Percentiles rank a stretch among this genome's conserved stretches.
These are phyloP conservation scores for Nasonia longicornis DNA, from an alignment of 1,140 invertebrate species.

Conservation along the genomic window DNA sequence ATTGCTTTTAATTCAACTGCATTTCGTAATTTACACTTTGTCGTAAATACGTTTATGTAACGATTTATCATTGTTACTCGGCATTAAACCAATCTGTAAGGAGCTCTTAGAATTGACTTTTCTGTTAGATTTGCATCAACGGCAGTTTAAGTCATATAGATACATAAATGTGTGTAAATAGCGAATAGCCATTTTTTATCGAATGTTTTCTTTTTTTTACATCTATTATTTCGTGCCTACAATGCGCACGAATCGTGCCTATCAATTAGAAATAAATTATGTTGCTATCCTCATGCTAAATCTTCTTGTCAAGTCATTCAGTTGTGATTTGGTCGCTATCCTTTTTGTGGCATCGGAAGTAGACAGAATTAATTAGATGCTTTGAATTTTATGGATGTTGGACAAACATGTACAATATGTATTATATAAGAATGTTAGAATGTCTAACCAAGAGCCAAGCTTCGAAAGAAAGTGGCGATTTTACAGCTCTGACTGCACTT, in stretches of 20 bases:
- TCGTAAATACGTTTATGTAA: not conserved
- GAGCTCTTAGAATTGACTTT: conserved; percentile 16
- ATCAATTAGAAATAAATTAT: conserved; percentile 11
- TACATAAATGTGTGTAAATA: conserved; percentile 34
- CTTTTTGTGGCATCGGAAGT: not conserved
- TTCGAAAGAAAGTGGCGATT: not conserved
- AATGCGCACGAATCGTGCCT: not conserved
- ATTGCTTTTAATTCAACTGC: conserved; percentile 33
- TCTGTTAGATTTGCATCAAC: conserved; percentile 7
- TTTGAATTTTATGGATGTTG: not conserved
- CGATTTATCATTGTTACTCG: not conserved
- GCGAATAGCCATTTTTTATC: conserved; percentile 1
- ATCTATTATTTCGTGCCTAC: conserved; percentile 2
- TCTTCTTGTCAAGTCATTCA: not conserved
- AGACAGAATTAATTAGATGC: not conserved
- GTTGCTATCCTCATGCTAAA: conserved; percentile 17
- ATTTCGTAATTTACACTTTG: conserved; percentile 28
- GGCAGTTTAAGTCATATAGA: conserved; percentile 20
- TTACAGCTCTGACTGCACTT: not conserved
- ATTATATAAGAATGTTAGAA: conserved; percentile 18
- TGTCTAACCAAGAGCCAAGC: not conserved
- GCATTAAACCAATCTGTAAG: conserved; percentile 7
- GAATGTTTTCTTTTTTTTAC: conserved; percentile 12
- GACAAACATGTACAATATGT: conserved; percentile 18
- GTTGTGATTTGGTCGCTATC: not conserved